Conservation (phyloP, 2,888 invertebrate genomes). For the Machimus rusticus region DNA sequence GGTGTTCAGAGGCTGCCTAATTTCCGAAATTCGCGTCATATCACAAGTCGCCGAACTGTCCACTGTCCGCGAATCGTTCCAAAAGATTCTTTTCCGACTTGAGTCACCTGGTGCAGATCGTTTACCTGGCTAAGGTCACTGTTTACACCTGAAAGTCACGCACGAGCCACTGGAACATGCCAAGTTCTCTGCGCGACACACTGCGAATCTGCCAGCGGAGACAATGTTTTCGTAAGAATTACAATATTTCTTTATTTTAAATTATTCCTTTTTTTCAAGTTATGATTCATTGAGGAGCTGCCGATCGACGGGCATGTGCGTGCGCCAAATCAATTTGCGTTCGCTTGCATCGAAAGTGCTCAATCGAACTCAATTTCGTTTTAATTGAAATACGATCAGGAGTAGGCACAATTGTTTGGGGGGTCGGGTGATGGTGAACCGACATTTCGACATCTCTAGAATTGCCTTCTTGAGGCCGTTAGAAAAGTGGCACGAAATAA, state of each 20-base stretch:
- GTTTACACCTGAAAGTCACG: not conserved
- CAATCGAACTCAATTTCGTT: not conserved
- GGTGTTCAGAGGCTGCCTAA: not conserved
- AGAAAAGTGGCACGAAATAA: not conserved
- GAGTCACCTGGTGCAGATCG: not conserved
- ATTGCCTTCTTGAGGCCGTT: not conserved
- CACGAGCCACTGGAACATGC: not conserved
- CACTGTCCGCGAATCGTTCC: not conserved
- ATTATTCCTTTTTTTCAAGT: not conserved
- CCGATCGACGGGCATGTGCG: not conserved
- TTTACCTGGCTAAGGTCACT: not conserved
- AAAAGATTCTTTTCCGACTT: not conserved
- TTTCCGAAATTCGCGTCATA: conserved; percentile 18
- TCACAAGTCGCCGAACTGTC: not conserved
- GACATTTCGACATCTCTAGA: not conserved
- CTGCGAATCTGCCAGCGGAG: not conserved
- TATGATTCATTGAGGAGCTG: not conserved
- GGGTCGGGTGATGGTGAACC: not conserved
- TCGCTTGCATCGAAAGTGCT: not conserved
- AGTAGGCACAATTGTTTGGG: not conserved
- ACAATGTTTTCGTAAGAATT: not conserved
- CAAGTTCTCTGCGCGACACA: not conserved
- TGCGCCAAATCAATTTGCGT: not conserved
- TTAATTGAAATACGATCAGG: not conserved
- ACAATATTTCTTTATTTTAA: not conserved